Conservation (phyloP, 2,888 invertebrate species). For the Epinotia bilunana region DNA sequence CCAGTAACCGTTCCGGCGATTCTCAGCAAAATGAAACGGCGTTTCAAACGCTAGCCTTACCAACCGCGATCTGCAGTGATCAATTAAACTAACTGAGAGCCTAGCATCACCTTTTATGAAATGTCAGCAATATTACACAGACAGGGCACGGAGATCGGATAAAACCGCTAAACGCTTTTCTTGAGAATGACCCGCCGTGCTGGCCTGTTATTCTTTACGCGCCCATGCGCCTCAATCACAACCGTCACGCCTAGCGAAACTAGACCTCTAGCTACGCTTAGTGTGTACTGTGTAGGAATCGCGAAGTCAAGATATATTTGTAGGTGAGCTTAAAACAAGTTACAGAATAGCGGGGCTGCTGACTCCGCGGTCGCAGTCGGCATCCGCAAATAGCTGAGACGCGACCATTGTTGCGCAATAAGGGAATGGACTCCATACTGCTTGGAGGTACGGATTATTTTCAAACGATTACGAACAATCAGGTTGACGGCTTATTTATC, state of each 20-base stretch:
- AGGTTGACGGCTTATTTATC: neutral
- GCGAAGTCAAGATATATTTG: too few species aligned
- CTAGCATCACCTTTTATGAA: neutral
- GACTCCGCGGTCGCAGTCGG: neutral
- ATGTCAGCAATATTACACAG: neutral
- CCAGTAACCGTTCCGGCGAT: slow-evolving; percentile 19
- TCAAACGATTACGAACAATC: slow-evolving; percentile 2
- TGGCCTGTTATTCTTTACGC: neutral
- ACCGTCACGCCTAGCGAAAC: too few species aligned
- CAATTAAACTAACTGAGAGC: too few species aligned
- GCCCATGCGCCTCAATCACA: too few species aligned
- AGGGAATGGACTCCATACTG: slow-evolving; percentile 5
- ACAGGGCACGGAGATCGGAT: neutral
- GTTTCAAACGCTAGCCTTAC: neutral
- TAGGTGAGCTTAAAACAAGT: too few species aligned
- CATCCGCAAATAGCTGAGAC: slow-evolving; percentile 29
- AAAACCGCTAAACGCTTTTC: neutral
- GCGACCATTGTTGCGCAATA: slow-evolving; percentile 24
- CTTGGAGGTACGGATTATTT: neutral
- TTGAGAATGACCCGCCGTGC: neutral
- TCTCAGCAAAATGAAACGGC: neutral
- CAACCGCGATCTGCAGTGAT: neutral
- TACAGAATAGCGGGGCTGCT: neutral
- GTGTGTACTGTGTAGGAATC: too few species aligned
- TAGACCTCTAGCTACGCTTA: too few species aligned